Base-by-base conservation (phyloP, 1,140 invertebrate genomes). In the Zaprionus tsacasi region DNA sequence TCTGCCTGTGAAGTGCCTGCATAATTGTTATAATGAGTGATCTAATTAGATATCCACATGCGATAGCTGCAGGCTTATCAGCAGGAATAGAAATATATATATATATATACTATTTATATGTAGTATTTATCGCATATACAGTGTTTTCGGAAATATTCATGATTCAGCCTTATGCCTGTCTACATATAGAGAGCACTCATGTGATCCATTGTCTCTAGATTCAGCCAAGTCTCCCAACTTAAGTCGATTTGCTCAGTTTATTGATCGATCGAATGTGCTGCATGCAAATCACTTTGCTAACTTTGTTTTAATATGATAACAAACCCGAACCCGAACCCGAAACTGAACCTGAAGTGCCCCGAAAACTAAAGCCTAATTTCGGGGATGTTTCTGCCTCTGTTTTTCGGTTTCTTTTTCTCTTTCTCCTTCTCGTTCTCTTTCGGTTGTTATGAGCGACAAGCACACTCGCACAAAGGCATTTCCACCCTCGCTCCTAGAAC, bases 291-390 rank as follows among this genome's bases (percentile, higher is more conserved):
- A 70, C 15, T 63, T 70, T 25, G 40, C 12, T 35, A 25, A 35
- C 1, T 50, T 58, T 70, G 73, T 76, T 82, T 76, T 82, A 17
- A 61, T 56, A 67, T 81, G 78, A 85, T 85, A 87, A 87, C 82
- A 82, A 87, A 56, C 21, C 21, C 21, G 21, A 21, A 21, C 21
- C 21, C 21, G 21, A 21, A 1, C 21, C 21, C 21, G 21, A 21
- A 21, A 1, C 21, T 2, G 21, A 21, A 1, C 50, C 43, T 45
- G 11, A 50, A 38, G 57, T 55, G 38, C 55, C n/a, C 38, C 74
- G 21, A 36, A 76, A 76, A 82, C 40, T 75, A 8, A 82, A 87
- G 82, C 61, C 79, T 87, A 87, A 88, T 87, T 87, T 87, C 79
- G 83, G 82, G 82, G 82, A 87, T 86, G 82, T 68, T 86, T 87